A percentile compares a stretch with the other conserved stretches of the same genome.
These are phyloP conservation scores for Pseudochaenichthys georgianus DNA, from an alignment of 2,797 vertebrate species.

Conservation along the genomic window DNA sequence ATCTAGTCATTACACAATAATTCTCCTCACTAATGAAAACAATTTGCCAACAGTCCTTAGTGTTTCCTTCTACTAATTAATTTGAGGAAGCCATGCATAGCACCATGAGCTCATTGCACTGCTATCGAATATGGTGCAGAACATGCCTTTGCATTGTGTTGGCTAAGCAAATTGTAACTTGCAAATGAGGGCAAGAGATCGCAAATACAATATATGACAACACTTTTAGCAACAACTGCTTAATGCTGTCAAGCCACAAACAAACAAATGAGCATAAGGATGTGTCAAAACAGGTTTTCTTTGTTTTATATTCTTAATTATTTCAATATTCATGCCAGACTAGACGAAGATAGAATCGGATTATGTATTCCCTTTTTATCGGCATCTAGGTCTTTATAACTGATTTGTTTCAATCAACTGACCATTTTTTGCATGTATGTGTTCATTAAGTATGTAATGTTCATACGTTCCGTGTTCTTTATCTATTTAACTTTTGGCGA, in stretches of 20 bases:
- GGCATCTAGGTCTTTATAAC: not conserved
- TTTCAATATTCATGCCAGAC: not conserved
- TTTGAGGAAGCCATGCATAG: slow-evolving; percentile 67
- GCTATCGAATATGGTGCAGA: slow-evolving; percentile 24
- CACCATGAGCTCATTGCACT: slow-evolving; percentile 29
- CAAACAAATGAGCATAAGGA: slow-evolving; percentile 32
- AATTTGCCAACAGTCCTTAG: slow-evolving; percentile 60
- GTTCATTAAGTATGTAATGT: not conserved
- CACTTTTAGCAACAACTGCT: slow-evolving; percentile 36
- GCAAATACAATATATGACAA: slow-evolving; percentile 32
- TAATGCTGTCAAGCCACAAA: slow-evolving; percentile 27
- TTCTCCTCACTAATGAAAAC: slow-evolving; percentile 68
- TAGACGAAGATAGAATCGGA: not conserved
- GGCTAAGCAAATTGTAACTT: slow-evolving; percentile 23
- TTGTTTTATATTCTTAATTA: not conserved
- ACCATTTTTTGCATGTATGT: not conserved
- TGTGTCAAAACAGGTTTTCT: slow-evolving; percentile 16
- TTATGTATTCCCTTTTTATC: too few species aligned
- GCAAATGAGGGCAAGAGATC: slow-evolving; percentile 19
- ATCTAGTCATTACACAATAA: slow-evolving; percentile 54
- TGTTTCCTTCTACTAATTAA: slow-evolving; percentile 68
- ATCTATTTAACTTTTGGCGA: not conserved
- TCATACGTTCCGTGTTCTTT: not conserved
- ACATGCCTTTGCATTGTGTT: slow-evolving; percentile 29
- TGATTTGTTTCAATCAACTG: not conserved